Percentiles rank a stretch among this genome's conserved stretches.
Evolutionary conservation across 2,888 invertebrate genomes (phyloP).

Genomic region (Drosophila birchii): DNA sequence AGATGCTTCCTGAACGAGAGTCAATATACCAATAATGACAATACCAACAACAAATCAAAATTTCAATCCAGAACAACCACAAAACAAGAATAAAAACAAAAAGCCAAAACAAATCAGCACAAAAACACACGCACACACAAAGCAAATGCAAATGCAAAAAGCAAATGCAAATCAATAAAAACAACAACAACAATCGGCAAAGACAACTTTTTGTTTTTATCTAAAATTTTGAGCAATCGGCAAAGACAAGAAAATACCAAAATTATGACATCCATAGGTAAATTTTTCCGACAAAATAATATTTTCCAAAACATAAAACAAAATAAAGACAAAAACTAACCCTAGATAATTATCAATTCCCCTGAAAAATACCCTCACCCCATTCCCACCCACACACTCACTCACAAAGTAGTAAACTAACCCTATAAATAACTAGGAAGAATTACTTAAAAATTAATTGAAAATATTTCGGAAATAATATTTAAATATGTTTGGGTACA

Average conservation of each 20-base stretch:
- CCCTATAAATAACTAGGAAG: not conserved
- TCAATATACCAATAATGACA: conserved; percentile 24
- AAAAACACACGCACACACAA: conserved; percentile 11
- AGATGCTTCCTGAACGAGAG: conserved; percentile 38
- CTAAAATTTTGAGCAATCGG: conserved; percentile 67
- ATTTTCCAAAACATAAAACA: not conserved
- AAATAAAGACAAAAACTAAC: conserved; percentile 3
- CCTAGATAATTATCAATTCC: not conserved
- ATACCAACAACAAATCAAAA: conserved; percentile 19
- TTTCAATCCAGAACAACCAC: conserved; percentile 3
- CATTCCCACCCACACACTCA: not conserved
- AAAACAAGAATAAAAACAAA: conserved; percentile 42
- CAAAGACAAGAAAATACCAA: conserved; percentile 68
- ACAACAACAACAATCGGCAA: conserved; percentile 35
- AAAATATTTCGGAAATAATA: too few species aligned
- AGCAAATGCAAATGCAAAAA: conserved; percentile 21
- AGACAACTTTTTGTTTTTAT: conserved; percentile 48
- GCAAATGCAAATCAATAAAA: conserved; percentile 19
- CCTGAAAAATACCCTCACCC: not conserved
- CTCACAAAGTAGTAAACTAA: conserved; percentile 3
- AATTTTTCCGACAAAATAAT: conserved; percentile 62
- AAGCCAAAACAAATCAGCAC: conserved; percentile 30
- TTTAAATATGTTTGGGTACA: not conserved
- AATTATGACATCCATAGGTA: conserved; percentile 85
- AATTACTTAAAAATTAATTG: too few species aligned